Conservation (phyloP, 2,113 vertebrate genomes). For the Calyptommatus sinebrachiatus region DNA sequence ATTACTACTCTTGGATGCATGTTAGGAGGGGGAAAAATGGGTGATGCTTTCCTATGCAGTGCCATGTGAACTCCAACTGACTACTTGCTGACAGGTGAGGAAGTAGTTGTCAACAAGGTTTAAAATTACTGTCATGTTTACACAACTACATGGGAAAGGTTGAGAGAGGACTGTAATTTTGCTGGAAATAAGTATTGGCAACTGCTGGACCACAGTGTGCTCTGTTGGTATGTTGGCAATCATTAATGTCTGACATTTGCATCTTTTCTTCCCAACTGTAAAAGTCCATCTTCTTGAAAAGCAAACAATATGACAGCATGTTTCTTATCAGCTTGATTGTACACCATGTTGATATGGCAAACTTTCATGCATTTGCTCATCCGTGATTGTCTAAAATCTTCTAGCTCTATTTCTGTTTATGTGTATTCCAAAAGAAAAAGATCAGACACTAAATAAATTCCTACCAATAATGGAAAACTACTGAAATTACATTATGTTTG, state of each 20-base stretch:
- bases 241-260: conserved; percentile 58
- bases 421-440: neutral
- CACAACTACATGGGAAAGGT: conserved; percentile 22
- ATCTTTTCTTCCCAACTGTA: conserved; percentile 39
- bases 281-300: conserved; percentile 39
- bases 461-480: neutral
- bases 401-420: neutral
- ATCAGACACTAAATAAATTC: conserved; percentile 4
- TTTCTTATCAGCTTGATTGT: conserved; percentile 35
- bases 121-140: conserved; percentile 61
- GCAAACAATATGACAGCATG: neutral
- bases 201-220: conserved; percentile 32
- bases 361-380: neutral
- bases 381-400: neutral
- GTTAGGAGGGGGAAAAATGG: neutral
- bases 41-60: conserved; percentile 19
- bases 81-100: conserved; percentile 35
- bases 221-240: conserved; percentile 34
- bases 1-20: neutral
- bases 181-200: conserved; percentile 47
- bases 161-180: conserved; percentile 44
- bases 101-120: conserved; percentile 59
- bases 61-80: conserved; percentile 37
- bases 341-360: conserved; percentile 16
- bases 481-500: neutral